Percentiles rank a stretch among this genome's conserved stretches.
These are phyloP conservation scores for Mormyrus proboscirostris DNA, from an alignment of 2,797 vertebrate genomes.

Conservation along the genomic window DNA sequence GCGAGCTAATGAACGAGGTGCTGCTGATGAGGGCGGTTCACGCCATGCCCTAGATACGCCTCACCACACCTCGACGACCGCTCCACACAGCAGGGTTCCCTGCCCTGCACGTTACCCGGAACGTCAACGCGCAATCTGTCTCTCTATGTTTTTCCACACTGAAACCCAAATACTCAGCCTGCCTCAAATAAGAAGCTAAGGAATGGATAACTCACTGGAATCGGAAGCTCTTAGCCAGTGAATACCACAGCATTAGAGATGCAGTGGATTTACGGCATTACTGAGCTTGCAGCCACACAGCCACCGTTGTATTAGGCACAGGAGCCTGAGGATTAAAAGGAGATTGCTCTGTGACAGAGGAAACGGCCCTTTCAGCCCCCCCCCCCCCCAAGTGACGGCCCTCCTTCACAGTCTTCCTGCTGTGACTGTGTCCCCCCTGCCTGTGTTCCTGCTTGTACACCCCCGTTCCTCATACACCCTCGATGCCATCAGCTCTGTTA, in stretches of 20 bases:
- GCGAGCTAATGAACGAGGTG: slow-evolving; percentile 10
- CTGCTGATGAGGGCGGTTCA: not conserved
- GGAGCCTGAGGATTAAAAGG: not conserved
- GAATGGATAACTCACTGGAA: not conserved
- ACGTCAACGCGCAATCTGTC: not conserved
- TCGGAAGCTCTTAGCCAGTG: not conserved
- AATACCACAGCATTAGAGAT: not conserved
- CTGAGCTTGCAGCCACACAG: not conserved
- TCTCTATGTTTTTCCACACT: not conserved
- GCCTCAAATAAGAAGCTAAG: not conserved
- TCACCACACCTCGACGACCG: not conserved
- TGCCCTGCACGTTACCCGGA: not conserved
- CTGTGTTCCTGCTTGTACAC: not conserved
- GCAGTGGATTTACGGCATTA: not conserved
- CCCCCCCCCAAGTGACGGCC: not conserved
- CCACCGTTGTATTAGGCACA: not conserved
- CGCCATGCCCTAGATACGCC: not conserved
- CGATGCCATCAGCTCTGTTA: not conserved
- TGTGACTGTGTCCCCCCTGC: not conserved
- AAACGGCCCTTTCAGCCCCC: not conserved
- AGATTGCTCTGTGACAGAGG: not conserved
- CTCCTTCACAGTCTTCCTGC: not conserved
- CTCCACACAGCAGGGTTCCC: not conserved
- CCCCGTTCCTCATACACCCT: not conserved
- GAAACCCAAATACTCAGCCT: not conserved